These are phyloP conservation scores for Drosophila ustulata DNA, from an alignment of 2,888 invertebrate genomes.

Conservation along the genomic window DNA sequence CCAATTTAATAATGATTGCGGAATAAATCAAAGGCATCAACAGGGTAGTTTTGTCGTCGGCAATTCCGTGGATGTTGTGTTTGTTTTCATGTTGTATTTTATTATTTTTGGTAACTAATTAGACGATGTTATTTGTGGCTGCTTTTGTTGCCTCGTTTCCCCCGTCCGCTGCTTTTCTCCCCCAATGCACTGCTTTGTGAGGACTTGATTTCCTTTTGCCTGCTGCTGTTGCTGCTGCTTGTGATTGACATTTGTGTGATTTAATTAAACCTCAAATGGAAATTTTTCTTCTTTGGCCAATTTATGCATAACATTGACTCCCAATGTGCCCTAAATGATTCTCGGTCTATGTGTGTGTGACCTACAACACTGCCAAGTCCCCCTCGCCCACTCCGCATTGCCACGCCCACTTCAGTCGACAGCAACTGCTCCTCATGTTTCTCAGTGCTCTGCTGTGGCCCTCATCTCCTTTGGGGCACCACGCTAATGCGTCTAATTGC, in stretches of 20 bases:
- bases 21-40: neutral
- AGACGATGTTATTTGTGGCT: slow-evolving; percentile 66
- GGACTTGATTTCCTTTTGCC: slow-evolving; percentile 21
- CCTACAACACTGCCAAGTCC: neutral
- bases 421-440: neutral
- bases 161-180: neutral
- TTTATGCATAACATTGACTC: slow-evolving; percentile 62
- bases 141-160: slow-evolving; percentile 1
- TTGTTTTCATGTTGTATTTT: slow-evolving; percentile 12
- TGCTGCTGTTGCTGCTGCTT: slow-evolving; percentile 39
- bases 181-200: neutral
- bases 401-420: neutral
- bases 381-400: neutral
- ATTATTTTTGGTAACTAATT: slow-evolving; percentile 64
- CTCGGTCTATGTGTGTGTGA: slow-evolving; percentile 5
- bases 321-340: slow-evolving; percentile 15
- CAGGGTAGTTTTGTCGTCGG: slow-evolving; percentile 5
- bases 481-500: slow-evolving; percentile 75
- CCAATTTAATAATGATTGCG: neutral
- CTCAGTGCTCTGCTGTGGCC: neutral
- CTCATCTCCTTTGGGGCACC: slow-evolving; percentile 32
- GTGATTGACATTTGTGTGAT: slow-evolving; percentile 68
- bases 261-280: slow-evolving; percentile 75
- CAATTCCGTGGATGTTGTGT: neutral
- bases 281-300: slow-evolving; percentile 44